These are phyloP conservation scores for Aspidoscelis tigris DNA, from an alignment of 2,113 vertebrate species.

Conservation along the genomic window DNA sequence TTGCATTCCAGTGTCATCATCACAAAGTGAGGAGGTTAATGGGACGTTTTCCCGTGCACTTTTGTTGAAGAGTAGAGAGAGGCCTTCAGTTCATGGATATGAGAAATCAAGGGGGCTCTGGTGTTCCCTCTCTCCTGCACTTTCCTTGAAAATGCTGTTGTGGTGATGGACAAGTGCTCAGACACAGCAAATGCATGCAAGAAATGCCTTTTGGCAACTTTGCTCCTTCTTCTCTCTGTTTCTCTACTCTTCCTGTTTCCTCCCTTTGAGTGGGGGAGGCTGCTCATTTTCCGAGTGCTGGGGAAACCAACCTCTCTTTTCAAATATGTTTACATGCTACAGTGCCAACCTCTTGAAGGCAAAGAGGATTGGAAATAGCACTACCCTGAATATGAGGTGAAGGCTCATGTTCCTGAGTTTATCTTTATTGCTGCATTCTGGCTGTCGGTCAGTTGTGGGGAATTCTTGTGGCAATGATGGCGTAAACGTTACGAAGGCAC, in stretches of 20 bases:
- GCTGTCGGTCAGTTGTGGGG: slow-evolving; percentile 3
- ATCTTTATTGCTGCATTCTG: slow-evolving; percentile 31
- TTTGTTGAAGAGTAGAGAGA: slow-evolving; percentile 6
- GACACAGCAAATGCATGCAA: slow-evolving; percentile 23
- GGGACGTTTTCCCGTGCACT: not conserved
- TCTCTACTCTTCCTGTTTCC: slow-evolving; percentile 35
- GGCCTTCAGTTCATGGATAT: slow-evolving; percentile 13
- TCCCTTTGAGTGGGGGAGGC: slow-evolving; percentile 16
- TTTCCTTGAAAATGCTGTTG: slow-evolving; percentile 39
- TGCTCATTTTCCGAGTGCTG: slow-evolving; percentile 41
- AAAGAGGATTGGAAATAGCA: slow-evolving; percentile 45
- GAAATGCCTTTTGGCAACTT: slow-evolving; percentile 14
- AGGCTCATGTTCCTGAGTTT: slow-evolving; percentile 29
- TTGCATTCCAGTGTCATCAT: slow-evolving; percentile 1
- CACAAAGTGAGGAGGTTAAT: not conserved
- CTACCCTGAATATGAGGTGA: slow-evolving; percentile 15
- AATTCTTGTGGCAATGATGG: slow-evolving; percentile 20
- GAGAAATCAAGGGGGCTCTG: not conserved
- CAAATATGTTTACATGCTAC: slow-evolving; percentile 61
- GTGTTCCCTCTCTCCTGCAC: slow-evolving; percentile 45
- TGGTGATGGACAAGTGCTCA: slow-evolving; percentile 14
- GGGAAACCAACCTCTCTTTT: slow-evolving; percentile 23
- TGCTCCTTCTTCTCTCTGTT: slow-evolving; percentile 23
- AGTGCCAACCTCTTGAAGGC: slow-evolving; percentile 35
- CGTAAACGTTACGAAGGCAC: not conserved